Percentiles rank a stretch among this genome's conserved stretches.
Evolutionary conservation across 2,113 vertebrate genomes (phyloP).

Genomic region (Chlorocebus sabaeus): DNA sequence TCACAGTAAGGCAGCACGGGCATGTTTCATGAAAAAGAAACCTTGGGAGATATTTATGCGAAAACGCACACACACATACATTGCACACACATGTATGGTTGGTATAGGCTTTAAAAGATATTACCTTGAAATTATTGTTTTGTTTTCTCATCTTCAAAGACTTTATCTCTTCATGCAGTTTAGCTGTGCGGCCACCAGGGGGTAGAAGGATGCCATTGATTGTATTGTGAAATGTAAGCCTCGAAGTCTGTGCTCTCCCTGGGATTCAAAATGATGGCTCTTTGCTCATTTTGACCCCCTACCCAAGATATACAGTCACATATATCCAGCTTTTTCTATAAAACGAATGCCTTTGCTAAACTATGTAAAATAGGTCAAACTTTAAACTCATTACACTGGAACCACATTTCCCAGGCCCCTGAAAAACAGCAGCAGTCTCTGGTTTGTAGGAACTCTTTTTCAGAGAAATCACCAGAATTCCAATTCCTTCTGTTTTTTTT

Average conservation of each 20-base stretch:
- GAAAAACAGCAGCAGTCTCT: not conserved
- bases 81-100: not conserved
- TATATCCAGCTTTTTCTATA: not conserved
- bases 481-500: not conserved
- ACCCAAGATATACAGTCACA: not conserved
- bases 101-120: not conserved
- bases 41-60: not conserved
- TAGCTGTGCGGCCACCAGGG: constrained; percentile 51
- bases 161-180: constrained; percentile 16
- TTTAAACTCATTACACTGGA: not conserved
- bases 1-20: not conserved
- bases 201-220: constrained; percentile 34
- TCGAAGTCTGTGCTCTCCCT: not conserved
- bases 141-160: not conserved
- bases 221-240: not conserved
- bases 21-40: not conserved
- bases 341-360: not conserved
- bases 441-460: not conserved
- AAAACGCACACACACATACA: not conserved
- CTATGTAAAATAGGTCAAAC: not conserved
- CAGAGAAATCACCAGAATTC: not conserved
- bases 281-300: not conserved
- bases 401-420: not conserved
- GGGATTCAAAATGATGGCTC: not conserved
- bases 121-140: not conserved